Evolutionary conservation across 2,113 vertebrate species (phyloP), one percentile per base, ranked within the genome.

Genomic region (Tyrannus savana): DNA sequence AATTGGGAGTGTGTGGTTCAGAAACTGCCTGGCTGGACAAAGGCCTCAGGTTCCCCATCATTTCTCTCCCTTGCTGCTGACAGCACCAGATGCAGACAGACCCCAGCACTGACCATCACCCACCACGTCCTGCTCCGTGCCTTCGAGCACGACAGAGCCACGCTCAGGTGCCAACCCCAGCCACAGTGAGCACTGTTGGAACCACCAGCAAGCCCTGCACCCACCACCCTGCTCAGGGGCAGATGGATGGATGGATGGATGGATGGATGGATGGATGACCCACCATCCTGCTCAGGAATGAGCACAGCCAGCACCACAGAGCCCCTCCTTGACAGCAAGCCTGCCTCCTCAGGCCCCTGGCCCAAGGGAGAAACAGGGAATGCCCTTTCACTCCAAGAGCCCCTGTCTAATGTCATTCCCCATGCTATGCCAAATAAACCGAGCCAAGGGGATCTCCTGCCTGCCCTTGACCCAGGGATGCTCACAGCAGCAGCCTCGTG

Each of bases 161-260:
- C 27, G 35, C 71, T 78, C 84, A 56, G 60, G 56, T 3, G 3
- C 73, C 3, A 18, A 1, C 28, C 76, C 35, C 53, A 44, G 35
- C 10, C 60, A 44, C 50, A 49, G 66, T 1, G 0, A 0, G 0
- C 1, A 4, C 5, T 0, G 0, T 5, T 2, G 37, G 80, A 62
- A 59, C 41, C 68, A 60, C 39, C 7, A 10, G 55, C 37, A 49
- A 1, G 37, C 50, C 74, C 59, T 16, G 31, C 5, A 5, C 33
- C 55, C 81, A 23, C 12, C 46, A 4, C 10, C 39, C 25, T 1
- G 2, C 64, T 15, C 24, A 16, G 55, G 23, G 49, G 17, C 0
- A 37, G 23, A 25, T 8, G 8, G 50, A 10, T 52, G 25, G 50
- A 13, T 52, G 50, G 50, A 52, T 28, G 50, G 25, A 28, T 47